phyloP scores from a whole-genome alignment of 2,888 invertebrate species.

The Esperia sulphurella region DNA sequence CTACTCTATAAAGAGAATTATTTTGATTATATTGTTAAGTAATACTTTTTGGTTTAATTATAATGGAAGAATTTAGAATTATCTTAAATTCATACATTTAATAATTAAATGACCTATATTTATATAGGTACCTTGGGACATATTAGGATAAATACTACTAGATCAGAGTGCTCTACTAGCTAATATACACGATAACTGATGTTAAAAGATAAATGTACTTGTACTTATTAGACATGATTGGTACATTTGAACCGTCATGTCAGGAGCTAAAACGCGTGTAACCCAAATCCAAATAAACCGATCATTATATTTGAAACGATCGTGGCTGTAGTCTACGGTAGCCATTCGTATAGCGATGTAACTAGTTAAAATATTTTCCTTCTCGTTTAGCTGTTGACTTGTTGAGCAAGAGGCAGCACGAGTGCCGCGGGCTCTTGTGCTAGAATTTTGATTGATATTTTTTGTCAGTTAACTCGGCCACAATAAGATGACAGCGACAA shows the following conservation, averaged over 20 bases:
- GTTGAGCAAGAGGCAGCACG: slow-evolving; percentile 52
- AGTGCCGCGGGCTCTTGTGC: slow-evolving; percentile 73
- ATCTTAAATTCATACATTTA: no score
- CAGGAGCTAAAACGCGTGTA: slow-evolving; percentile 30
- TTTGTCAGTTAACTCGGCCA: slow-evolving; percentile 75
- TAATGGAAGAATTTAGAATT: no score
- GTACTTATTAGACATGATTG: background rate
- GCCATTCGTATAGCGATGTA: slow-evolving; percentile 23
- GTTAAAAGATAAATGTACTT: no score
- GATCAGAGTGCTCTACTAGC: no score
- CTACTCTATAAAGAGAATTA: no score
- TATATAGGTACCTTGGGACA: no score
- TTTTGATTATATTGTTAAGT: no score
- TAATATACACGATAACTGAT: no score
- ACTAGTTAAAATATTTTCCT: slow-evolving; percentile 43
- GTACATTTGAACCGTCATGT: background rate
- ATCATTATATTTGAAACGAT: slow-evolving; percentile 45
- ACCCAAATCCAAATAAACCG: slow-evolving; percentile 52
- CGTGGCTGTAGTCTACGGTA: slow-evolving; percentile 40
- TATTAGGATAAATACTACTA: no score
- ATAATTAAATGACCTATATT: no score
- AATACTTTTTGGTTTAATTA: no score
- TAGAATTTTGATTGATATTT: slow-evolving; percentile 80
- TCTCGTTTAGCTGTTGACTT: slow-evolving; percentile 39
- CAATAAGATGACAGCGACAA: slow-evolving; percentile 76